Base-by-base conservation (phyloP, 2,797 vertebrate genomes). In the Botia almorhae region DNA sequence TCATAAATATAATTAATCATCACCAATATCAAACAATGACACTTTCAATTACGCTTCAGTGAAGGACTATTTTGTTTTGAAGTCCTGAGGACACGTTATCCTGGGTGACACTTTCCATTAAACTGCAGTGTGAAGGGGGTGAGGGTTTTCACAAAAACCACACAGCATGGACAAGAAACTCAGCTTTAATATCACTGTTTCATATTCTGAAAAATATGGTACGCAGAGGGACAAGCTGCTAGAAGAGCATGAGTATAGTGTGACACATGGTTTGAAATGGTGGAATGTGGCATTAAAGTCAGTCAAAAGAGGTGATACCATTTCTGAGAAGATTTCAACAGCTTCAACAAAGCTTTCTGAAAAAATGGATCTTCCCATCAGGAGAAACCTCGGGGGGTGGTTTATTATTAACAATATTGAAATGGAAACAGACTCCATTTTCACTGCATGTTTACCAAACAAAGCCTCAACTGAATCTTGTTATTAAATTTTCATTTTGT, bases 21-120 rank as follows among this genome's bases (percentile, higher is more conserved):
- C 68, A 58, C 81, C 67, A 19, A 17, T 89, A 73, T 83, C 81
- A 75, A 75, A 81, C 33, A 1, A 67, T 83, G 87, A 88, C 80
- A 76, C 68, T 26, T 86, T 79, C 86, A 90, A 83, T 89, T 84
- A 87, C 87, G 88, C 88, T 89, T 87, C 87, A 70, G 68, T 83
- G 82, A 85, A 83, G 87, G 85, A 91, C 84, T 87, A 87, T 89
- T 88, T 88, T 39, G 7, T 77, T 82, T 86, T 88, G 51, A 50
- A 46, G 50, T 39, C 76, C 70, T 82, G 75, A 68, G 23, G 61
- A 79, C 69, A 75, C 70, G 39, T 76, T 7, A 39, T 13, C 46
- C 83, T 69, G 36, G 69, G 46, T 80, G 71, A 88, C 82, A 83
- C 69, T 65, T 84, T 69, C 63, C 61, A 87, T 86, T 86, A 82